A percentile compares a stretch with the other conserved stretches of the same genome.
These are phyloP conservation scores for Conops quadrifasciatus DNA, from an alignment of 2,888 invertebrate species.

Conservation along the genomic window DNA sequence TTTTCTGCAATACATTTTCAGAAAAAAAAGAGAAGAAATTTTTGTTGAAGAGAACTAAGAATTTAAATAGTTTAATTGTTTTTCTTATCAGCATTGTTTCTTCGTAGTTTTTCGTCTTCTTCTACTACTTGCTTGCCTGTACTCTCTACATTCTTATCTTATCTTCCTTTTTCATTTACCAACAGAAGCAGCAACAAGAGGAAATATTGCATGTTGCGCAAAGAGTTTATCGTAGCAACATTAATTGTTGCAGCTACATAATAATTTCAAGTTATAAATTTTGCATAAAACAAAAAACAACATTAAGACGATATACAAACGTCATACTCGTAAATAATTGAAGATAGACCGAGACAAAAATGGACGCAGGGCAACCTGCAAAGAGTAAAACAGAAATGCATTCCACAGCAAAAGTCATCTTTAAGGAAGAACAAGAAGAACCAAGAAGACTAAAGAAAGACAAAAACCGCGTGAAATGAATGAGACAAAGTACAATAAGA, in stretches of 20 bases:
- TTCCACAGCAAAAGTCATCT: background rate
- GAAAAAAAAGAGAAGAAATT: too few relatives aligned
- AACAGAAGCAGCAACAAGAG: slow-evolving; percentile 2
- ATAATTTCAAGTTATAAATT: slow-evolving; percentile 31
- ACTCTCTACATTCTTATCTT: slow-evolving; percentile 16
- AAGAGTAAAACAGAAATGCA: background rate
- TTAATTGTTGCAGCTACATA: slow-evolving; percentile 33
- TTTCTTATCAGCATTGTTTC: background rate
- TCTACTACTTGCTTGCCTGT: background rate
- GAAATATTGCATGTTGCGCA: slow-evolving; percentile 20
- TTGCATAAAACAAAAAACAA: too few relatives aligned
- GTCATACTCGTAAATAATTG: slow-evolving; percentile 19
- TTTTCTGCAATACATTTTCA: too few relatives aligned
- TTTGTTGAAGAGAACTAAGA: too few relatives aligned
- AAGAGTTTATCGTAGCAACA: slow-evolving; percentile 30
- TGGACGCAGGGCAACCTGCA: background rate
- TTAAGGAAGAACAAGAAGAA: too few relatives aligned
- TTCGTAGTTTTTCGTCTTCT: background rate
- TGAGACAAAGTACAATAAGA: background rate
- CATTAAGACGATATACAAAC: slow-evolving; percentile 29
- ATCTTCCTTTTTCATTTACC: background rate
- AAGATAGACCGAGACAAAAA: slow-evolving; percentile 5
- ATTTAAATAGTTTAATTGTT: background rate
- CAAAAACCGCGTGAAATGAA: background rate
- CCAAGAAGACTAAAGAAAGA: background rate